Evolutionary conservation across 1,140 invertebrate species (phyloP), one percentile per base, ranked within the genome.

Genomic region (Oncopeltus fasciatus): DNA sequence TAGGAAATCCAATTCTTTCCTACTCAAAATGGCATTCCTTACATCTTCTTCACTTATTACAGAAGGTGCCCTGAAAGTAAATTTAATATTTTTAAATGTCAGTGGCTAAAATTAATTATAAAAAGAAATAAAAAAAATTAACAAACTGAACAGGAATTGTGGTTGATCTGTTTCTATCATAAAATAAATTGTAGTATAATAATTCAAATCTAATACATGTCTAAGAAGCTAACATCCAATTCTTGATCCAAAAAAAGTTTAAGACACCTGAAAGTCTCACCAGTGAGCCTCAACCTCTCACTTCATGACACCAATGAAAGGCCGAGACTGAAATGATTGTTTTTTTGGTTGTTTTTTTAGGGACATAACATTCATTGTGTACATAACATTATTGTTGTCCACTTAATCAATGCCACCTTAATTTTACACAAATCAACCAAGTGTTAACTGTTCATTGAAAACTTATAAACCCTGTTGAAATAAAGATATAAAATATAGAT

Each of bases 1-100:
- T 18, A 57, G 33, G 5, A 57, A 31, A 57, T 57, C 56, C 12
- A 57, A 57, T 57, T 57, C 56, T 33, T n/a, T 33, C 12, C 56
- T 29, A 18, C 56, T 57, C 28, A 33, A 2, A 57, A 57, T 38
- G 8, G 56, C 56, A 8, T 12, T 18, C 29, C 24, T 57, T 26
- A 57, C 29, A 29, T 57, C 56, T n/a, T 1, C 33, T 8, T 18
- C 24, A 33, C 21, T 38, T 12, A 57, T 57, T 57, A 18, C 33
- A 18, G 28, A 28, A 2, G 56, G 56, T 4, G 56, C 14, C 2
- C 56, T 57, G 31, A 57, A 57, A 53, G 26, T 16, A 16, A 2
- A 44, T 44, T 44, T 44, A 16, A 44, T 16, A 44, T 16, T 44
- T 3, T 16, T 1, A 3, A 44, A 24, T 20, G n/a, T 8, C 31